Evolutionary conservation across 1,140 invertebrate genomes (phyloP).

Genomic region (Diachasmimorpha longicaudata): DNA sequence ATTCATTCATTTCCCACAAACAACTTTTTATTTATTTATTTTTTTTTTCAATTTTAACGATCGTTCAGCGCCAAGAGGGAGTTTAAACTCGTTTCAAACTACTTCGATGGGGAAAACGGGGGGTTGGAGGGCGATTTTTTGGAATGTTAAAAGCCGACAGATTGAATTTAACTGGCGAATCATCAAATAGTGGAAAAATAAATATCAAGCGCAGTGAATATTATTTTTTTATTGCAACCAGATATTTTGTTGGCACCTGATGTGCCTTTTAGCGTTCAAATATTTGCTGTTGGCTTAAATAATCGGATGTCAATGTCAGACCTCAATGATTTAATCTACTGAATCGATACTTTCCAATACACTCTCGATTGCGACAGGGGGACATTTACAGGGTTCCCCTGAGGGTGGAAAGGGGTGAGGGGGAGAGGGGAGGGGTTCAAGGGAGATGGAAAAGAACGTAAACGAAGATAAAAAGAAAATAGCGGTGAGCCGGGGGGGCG

Average conservation of each 20-base stretch:
- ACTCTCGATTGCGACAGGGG: too few species aligned
- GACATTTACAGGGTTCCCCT: too few species aligned
- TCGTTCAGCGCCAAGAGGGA: neutral
- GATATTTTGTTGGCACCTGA: too few species aligned
- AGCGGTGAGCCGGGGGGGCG: too few species aligned
- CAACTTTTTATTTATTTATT: neutral
- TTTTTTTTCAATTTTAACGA: neutral
- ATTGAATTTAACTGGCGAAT: neutral
- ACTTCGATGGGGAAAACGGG: neutral
- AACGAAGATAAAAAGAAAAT: neutral
- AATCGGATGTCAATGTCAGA: neutral
- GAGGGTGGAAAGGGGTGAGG: neutral
- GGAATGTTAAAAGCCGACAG: neutral
- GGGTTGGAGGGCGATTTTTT: neutral
- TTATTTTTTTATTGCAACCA: too few species aligned
- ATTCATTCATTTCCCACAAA: neutral
- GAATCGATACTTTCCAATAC: too few species aligned
- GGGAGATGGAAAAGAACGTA: neutral
- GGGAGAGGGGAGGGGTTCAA: neutral
- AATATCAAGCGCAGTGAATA: neutral
- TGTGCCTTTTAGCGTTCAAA: neutral
- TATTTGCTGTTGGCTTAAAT: neutral
- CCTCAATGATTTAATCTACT: too few species aligned
- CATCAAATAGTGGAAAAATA: neutral
- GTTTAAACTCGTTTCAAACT: slow-evolving; percentile 2